A percentile compares a stretch with the other conserved stretches of the same genome.
These are phyloP conservation scores for Trissolcus japonicus DNA, from an alignment of 2,888 invertebrate genomes.

Conservation along the genomic window DNA sequence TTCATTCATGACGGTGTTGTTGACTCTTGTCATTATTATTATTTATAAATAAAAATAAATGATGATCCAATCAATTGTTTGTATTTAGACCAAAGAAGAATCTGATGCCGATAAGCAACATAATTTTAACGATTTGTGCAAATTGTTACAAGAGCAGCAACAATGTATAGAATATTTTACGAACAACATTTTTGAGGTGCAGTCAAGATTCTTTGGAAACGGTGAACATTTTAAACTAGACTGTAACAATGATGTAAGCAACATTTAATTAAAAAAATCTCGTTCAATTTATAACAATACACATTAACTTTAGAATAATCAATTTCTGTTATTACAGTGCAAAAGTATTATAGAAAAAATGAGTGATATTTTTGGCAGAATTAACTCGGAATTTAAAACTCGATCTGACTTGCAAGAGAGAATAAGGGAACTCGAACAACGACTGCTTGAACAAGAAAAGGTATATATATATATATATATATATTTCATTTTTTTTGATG, in stretches of 20 bases:
- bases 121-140: constrained; percentile 59
- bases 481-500: no score
- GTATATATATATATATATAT: no score
- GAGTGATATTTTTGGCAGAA: constrained; percentile 24
- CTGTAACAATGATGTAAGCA: constrained; percentile 29
- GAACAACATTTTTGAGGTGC: constrained; percentile 39
- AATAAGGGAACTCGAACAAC: no score
- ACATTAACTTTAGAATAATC: neutral
- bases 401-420: constrained; percentile 3
- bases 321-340: constrained; percentile 14
- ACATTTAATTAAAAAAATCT: neutral
- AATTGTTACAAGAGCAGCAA: constrained; percentile 42
- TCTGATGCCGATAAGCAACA: constrained; percentile 7
- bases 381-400: constrained; percentile 16
- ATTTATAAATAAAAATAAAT: no score
- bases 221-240: constrained; percentile 26
- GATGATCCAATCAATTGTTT: neutral
- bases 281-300: neutral
- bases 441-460: constrained; percentile 18
- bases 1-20: no score
- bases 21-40: no score
- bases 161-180: constrained; percentile 31
- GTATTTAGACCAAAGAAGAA: constrained; percentile 63
- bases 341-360: constrained; percentile 25
- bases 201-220: constrained; percentile 23